Conservation (phyloP, 2,113 vertebrate genomes). For the Uria aalge region DNA sequence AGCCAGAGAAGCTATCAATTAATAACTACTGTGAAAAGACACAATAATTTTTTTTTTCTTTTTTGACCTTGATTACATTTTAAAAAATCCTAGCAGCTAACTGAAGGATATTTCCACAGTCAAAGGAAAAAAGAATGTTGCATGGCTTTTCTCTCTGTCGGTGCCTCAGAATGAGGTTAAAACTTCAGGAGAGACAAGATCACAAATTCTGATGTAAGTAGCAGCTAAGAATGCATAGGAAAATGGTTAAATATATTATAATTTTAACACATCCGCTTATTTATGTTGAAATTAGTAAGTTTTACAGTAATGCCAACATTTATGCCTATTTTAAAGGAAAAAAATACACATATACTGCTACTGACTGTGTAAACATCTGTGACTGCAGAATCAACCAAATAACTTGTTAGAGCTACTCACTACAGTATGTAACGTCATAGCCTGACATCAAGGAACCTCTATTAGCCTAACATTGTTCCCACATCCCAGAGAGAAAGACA, state of each 20-base stretch:
- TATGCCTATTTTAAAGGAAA: background rate
- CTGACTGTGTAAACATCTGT: background rate
- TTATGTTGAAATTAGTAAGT: background rate
- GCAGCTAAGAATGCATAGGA: background rate
- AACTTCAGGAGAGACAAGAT: background rate
- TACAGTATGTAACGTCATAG: background rate
- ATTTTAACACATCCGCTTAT: background rate
- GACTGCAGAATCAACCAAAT: background rate
- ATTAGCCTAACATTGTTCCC: background rate
- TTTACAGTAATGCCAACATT: background rate
- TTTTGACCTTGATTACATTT: background rate
- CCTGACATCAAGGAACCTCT: background rate
- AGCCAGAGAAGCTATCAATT: background rate
- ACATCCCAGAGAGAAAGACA: background rate
- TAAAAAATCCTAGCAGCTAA: background rate
- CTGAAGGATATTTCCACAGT: background rate
- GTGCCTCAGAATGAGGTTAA: background rate
- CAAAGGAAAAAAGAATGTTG: background rate
- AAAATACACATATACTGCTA: background rate
- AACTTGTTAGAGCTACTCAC: background rate
- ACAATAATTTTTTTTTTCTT: background rate
- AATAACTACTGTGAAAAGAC: background rate
- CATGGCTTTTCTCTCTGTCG: background rate
- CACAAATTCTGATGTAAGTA: background rate
- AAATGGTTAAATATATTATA: background rate